These are phyloP conservation scores for Propithecus deckenii DNA, from an alignment of 2,797 vertebrate genomes.

Conservation along the genomic window DNA sequence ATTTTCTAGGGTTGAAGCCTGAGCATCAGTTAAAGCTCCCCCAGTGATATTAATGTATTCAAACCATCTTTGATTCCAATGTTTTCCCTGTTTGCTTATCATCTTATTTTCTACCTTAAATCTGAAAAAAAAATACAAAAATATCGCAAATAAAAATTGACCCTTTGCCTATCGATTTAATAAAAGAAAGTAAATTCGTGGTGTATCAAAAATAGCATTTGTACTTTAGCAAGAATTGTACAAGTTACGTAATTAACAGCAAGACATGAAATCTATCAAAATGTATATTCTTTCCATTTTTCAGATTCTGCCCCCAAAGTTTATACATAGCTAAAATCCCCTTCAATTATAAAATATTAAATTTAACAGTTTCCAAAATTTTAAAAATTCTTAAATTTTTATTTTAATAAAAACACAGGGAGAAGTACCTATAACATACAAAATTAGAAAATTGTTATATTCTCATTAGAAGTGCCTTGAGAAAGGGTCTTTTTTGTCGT, in stretches of 20 bases:
- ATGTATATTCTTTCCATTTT: neutral
- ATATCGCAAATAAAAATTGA: neutral
- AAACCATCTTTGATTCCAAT: neutral
- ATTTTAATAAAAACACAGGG: neutral
- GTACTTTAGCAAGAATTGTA: neutral
- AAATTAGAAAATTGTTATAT: neutral
- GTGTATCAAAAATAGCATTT: neutral
- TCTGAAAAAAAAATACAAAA: neutral
- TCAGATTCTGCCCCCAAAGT: neutral
- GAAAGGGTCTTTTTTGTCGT: neutral
- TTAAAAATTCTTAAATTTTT: neutral
- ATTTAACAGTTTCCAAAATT: neutral
- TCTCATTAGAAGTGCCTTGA: neutral
- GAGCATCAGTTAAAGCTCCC: neutral
- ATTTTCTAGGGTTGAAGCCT: neutral
- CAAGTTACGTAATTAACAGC: neutral
- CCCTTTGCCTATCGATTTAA: neutral
- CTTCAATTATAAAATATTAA: neutral
- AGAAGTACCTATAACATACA: neutral
- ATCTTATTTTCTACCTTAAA: slow-evolving; percentile 1
- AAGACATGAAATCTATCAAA: neutral
- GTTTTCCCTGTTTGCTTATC: neutral
- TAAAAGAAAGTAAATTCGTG: neutral
- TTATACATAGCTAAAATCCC: neutral
- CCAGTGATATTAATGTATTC: neutral